phyloP scores from a whole-genome alignment of 2,888 invertebrate genomes.

The Caenorhabditis sulstoni region DNA sequence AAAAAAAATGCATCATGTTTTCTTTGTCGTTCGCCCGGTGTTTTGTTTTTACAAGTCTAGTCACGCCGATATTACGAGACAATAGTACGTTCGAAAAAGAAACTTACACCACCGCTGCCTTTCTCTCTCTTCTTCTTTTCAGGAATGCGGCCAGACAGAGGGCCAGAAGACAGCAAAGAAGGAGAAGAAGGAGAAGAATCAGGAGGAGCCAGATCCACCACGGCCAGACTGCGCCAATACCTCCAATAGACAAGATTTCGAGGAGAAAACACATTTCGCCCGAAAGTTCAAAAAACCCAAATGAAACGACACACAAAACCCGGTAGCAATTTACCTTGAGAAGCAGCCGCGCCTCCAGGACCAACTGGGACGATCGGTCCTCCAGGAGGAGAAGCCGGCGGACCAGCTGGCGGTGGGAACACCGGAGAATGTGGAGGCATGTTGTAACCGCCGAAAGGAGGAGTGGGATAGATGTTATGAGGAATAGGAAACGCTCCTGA shows the following conservation, averaged over 20 bases:
- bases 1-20: slow-evolving; percentile 12
- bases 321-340: not conserved
- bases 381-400: slow-evolving; percentile 12
- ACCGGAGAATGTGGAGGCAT: slow-evolving; percentile 44
- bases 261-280: no score
- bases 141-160: slow-evolving; percentile 62
- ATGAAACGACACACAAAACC: not conserved
- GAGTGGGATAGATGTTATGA: slow-evolving; percentile 59
- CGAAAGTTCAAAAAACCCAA: not conserved
- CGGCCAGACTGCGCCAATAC: slow-evolving; percentile 51
- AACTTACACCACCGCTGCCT: slow-evolving; percentile 44
- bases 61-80: not conserved
- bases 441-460: slow-evolving; percentile 46
- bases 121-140: slow-evolving; percentile 35
- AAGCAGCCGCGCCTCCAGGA: slow-evolving; percentile 27
- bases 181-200: slow-evolving; percentile 69
- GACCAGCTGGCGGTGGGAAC: slow-evolving; percentile 30
- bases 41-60: slow-evolving; percentile 12
- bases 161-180: slow-evolving; percentile 67
- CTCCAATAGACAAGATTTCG: slow-evolving; percentile 17
- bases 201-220: slow-evolving; percentile 77
- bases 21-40: slow-evolving; percentile 13
- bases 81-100: not conserved
- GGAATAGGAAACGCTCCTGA: slow-evolving; percentile 50
- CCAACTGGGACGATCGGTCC: not conserved